phyloP scores from a whole-genome alignment of 2,888 invertebrate species.

The Macroteleia sp. region DNA sequence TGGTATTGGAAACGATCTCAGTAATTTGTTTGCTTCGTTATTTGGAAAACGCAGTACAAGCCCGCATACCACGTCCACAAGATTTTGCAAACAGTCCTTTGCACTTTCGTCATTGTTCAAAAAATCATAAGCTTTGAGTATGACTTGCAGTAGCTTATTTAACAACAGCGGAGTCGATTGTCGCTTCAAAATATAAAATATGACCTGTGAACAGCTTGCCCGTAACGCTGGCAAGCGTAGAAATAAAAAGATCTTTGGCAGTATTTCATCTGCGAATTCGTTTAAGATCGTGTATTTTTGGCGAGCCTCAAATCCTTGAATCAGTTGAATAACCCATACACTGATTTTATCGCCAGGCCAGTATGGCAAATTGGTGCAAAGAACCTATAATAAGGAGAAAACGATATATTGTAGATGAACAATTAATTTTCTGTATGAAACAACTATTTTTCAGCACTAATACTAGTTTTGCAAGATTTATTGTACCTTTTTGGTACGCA shows the following conservation, averaged over 20 bases:
- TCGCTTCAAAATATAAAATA: constrained; percentile 87
- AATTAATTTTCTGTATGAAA: too few species aligned
- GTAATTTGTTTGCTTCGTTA: constrained; percentile 76
- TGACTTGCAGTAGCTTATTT: constrained; percentile 85
- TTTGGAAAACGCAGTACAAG: constrained; percentile 85
- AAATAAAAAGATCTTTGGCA: constrained; percentile 86
- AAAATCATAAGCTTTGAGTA: constrained; percentile 84
- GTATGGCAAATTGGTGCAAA: constrained; percentile 88
- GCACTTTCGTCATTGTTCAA: constrained; percentile 87
- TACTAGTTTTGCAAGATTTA: too few species aligned
- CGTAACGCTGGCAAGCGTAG: constrained; percentile 86
- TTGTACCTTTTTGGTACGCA: too few species aligned
- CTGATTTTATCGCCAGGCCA: constrained; percentile 88
- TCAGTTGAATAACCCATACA: constrained; percentile 88
- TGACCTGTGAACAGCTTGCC: constrained; percentile 86
- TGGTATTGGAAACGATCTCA: constrained; percentile 77
- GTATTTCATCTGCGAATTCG: constrained; percentile 87
- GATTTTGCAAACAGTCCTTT: constrained; percentile 85
- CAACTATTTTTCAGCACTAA: too few species aligned
- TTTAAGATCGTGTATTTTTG: constrained; percentile 86
- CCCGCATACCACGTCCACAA: constrained; percentile 86
- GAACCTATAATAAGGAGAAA: too few species aligned
- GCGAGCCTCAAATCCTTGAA: constrained; percentile 86
- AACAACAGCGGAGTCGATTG: constrained; percentile 87
- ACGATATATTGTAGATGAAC: too few species aligned